These are phyloP conservation scores for Caenorhabditis uteleia DNA, from an alignment of 2,888 invertebrate species.

Conservation along the genomic window DNA sequence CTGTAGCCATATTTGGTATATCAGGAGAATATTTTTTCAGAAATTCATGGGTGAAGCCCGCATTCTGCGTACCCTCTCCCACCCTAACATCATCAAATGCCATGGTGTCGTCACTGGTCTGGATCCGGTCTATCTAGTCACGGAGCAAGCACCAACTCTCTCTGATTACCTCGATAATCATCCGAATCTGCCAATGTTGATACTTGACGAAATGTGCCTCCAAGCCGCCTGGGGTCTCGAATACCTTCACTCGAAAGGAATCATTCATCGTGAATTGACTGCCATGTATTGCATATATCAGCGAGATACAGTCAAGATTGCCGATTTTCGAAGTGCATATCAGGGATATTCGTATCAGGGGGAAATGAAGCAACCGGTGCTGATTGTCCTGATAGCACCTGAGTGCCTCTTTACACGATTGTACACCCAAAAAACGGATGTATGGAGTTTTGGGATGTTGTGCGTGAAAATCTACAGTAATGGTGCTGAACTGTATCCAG, in stretches of 20 bases:
- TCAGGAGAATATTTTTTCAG: too few relatives aligned
- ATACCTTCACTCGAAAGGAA: slow-evolving; percentile 39
- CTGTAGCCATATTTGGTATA: too few relatives aligned
- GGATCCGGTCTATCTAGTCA: too few relatives aligned
- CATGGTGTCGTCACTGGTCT: too few relatives aligned
- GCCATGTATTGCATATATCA: slow-evolving; percentile 49
- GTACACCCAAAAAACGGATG: slow-evolving; percentile 52
- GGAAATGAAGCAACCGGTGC: slow-evolving; percentile 39
- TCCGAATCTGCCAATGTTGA: too few relatives aligned
- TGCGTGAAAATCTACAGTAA: slow-evolving; percentile 46
- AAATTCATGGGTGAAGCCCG: too few relatives aligned
- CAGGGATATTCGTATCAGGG: slow-evolving; percentile 46
- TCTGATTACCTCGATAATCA: too few relatives aligned
- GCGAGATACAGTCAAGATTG: slow-evolving; percentile 30
- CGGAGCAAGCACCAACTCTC: too few relatives aligned
- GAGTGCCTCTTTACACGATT: slow-evolving; percentile 43
- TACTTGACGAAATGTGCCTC: too few relatives aligned
- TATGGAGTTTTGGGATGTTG: slow-evolving; percentile 40
- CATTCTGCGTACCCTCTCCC: too few relatives aligned
- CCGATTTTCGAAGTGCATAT: slow-evolving; percentile 50
- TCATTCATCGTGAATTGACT: slow-evolving; percentile 52
- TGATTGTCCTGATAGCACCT: slow-evolving; percentile 58
- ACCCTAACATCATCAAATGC: too few relatives aligned
- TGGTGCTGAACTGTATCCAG: slow-evolving; percentile 52
- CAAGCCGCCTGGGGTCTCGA: slow-evolving; percentile 46